Evolutionary conservation across 2,888 invertebrate species (phyloP), one percentile per base, ranked within the genome.

Genomic region (Apotomis betuletana): DNA sequence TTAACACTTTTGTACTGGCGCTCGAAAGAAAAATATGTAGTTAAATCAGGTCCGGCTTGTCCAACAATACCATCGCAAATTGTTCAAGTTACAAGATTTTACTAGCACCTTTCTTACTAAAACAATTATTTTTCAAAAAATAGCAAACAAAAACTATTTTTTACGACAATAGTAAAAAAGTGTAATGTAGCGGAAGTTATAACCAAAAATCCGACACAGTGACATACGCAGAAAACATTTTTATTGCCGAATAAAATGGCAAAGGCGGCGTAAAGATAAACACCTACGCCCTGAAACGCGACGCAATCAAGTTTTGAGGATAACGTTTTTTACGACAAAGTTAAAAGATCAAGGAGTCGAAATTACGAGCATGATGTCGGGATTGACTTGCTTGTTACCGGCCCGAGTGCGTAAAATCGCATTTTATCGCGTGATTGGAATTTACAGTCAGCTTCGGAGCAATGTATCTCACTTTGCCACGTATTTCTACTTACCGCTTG

Each of bases 251-350:
- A 70, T 70, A 70, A 64, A 69, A 69, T 63, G 62, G 62, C 62
- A 57, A 57, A 69, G 41, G 69, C 62, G 57, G 49, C 65, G 44
- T 70, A 70, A 70, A 64, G 69, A 70, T 70, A 70, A 64, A 70
- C 57, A 69, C 68, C 68, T 68, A 52, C 52, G 60, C n/a, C 27
- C 54, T 46, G 60, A 64, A 65, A 54, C 13, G 59, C 54, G 70
- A 60, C 70, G 70, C 59, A 54, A 70, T 64, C 70, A 54, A 61
- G 68, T 59, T 65, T 70, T 70, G 59, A 59, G 58, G 64, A 65
- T 70, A 70, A 54, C 52, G 54, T 44, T 60, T 70, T 69, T 70
- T 70, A 70, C 15, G 70, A 65, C 46, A 59, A 65, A 46, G 64
- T 60, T 65, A 70, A 67, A 65, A 65, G 64, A 70, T 60, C 64